These are phyloP conservation scores for Myiotriccus ornatus DNA, from an alignment of 2,797 vertebrate species.

Conservation along the genomic window DNA sequence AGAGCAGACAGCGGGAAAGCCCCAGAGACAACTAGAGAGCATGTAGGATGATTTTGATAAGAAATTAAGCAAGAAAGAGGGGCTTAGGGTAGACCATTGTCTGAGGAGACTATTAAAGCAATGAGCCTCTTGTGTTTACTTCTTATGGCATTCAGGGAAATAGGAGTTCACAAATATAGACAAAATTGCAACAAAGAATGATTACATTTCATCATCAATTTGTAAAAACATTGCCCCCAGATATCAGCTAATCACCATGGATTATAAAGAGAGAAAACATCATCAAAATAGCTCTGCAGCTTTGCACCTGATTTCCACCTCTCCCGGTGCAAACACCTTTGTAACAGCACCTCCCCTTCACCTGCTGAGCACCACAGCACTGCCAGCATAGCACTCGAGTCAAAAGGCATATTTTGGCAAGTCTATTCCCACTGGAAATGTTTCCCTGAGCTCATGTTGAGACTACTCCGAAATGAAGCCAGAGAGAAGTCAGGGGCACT, in stretches of 20 bases:
- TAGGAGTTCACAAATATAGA: neutral
- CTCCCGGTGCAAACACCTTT: neutral
- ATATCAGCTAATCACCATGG: neutral
- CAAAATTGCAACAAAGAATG: neutral
- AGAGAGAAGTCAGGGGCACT: neutral
- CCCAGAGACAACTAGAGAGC: neutral
- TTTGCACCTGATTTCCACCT: neutral
- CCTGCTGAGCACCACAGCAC: neutral
- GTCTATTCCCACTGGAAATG: neutral
- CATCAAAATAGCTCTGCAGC: neutral
- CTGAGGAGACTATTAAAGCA: neutral
- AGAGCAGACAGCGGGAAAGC: neutral
- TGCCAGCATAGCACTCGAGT: neutral
- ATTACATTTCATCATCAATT: neutral
- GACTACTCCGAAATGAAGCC: neutral
- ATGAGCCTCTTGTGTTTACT: neutral
- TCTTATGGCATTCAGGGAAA: neutral
- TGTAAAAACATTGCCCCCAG: neutral
- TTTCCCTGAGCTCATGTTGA: neutral
- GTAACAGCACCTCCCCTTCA: neutral
- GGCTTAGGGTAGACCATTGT: neutral
- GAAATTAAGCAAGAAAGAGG: slow-evolving; percentile 5
- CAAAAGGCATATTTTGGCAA: neutral
- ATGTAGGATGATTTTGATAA: neutral
- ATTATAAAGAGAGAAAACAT: neutral